Percentiles rank a stretch among this genome's conserved stretches.
Conservation (phyloP, 2,113 vertebrate species). For the Cryptomyrus ogoouensis region DNA sequence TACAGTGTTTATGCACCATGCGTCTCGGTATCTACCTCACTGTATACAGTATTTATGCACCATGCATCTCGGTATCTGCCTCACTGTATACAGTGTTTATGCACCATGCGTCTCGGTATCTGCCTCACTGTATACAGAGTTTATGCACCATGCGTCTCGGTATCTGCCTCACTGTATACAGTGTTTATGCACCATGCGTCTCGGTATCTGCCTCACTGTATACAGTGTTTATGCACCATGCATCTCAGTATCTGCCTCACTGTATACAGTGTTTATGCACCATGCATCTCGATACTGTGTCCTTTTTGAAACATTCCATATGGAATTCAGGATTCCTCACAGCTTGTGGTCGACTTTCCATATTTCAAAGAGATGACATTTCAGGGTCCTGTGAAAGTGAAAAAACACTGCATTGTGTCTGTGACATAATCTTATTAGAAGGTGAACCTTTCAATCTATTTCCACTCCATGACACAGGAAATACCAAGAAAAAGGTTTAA, state of each 20-base stretch:
- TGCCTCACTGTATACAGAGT: background rate
- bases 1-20: background rate
- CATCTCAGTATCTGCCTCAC: background rate
- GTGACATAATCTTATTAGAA: background rate
- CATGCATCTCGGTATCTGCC: background rate
- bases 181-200: background rate
- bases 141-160: background rate
- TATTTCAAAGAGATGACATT: background rate
- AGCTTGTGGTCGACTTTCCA: background rate
- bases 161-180: background rate
- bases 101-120: background rate
- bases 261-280: background rate
- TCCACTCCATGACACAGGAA: background rate
- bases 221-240: background rate
- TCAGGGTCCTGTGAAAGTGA: background rate
- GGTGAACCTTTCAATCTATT: background rate
- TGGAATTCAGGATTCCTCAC: background rate
- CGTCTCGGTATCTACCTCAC: background rate
- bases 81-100: background rate
- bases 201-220: background rate
- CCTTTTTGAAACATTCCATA: background rate
- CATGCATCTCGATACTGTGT: background rate
- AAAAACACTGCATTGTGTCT: background rate
- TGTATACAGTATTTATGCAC: background rate
- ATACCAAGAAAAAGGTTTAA: background rate